Evolutionary conservation across 2,888 invertebrate genomes (phyloP).

Genomic region (Nomada fucata): DNA sequence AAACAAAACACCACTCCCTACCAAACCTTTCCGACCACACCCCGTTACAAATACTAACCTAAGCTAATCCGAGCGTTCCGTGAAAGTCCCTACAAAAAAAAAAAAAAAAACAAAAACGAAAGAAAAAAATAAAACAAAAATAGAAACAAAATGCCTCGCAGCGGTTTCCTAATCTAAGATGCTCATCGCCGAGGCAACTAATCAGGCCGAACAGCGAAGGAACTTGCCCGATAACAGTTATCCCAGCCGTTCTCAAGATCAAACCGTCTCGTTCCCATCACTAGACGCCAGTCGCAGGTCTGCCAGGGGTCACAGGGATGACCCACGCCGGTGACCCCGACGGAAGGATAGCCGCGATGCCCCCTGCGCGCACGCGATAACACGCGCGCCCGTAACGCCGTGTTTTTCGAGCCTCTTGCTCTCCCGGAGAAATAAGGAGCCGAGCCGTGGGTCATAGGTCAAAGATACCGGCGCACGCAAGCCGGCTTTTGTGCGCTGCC

Average conservation of each 20-base stretch:
- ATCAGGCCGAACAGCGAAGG: background rate
- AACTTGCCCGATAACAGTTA: background rate
- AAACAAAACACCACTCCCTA: no score
- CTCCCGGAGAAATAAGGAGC: conserved; percentile 75
- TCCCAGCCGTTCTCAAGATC: conserved; percentile 3
- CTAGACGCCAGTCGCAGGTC: conserved; percentile 62
- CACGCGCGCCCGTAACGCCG: conserved; percentile 75
- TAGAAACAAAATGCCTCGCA: background rate
- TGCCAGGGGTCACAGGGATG: conserved; percentile 63
- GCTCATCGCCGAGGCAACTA: background rate
- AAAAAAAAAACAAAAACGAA: no score
- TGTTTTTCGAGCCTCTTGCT: conserved; percentile 76
- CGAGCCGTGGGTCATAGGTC: conserved; percentile 72
- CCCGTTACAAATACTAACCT: no score
- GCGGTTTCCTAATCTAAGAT: background rate
- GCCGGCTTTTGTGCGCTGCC: conserved; percentile 73
- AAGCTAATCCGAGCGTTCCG: no score
- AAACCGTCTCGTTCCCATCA: conserved; percentile 51
- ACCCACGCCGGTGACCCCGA: conserved; percentile 73
- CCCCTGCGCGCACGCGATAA: conserved; percentile 82
- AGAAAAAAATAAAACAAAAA: no score
- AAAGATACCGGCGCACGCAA: conserved; percentile 81
- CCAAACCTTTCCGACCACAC: no score
- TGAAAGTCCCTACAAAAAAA: no score
- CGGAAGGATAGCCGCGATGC: conserved; percentile 81